phyloP scores from a whole-genome alignment of 2,113 vertebrate genomes.

The Furnarius figulus region DNA sequence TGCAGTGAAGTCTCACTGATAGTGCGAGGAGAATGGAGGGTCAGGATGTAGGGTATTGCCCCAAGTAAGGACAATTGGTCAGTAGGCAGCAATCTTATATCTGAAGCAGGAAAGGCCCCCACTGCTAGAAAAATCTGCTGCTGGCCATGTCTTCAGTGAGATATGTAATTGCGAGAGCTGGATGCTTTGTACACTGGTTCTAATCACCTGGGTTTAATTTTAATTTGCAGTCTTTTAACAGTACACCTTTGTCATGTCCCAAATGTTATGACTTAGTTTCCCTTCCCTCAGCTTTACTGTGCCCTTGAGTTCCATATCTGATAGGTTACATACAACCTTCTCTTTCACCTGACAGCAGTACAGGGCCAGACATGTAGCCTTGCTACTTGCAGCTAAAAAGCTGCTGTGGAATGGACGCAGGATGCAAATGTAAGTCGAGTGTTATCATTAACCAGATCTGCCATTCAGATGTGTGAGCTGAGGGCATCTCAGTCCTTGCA shows the following conservation, averaged over 20 bases:
- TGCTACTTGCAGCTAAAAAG: neutral
- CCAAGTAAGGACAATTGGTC: neutral
- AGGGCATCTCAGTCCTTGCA: neutral
- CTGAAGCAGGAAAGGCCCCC: neutral
- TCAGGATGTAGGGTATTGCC: neutral
- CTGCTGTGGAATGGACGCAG: neutral
- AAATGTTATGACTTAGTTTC: neutral
- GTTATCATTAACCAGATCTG: neutral
- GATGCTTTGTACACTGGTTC: neutral
- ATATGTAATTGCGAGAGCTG: neutral
- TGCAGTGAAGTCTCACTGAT: neutral
- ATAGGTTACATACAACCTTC: neutral
- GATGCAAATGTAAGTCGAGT: neutral
- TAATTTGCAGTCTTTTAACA: neutral
- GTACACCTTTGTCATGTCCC: neutral
- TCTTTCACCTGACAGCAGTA: neutral
- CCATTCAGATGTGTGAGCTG: neutral
- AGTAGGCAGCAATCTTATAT: constrained; percentile 28
- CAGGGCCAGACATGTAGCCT: accelerated
- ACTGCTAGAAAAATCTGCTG: neutral
- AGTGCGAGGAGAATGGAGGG: neutral
- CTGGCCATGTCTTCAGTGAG: neutral
- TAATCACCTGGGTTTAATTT: neutral
- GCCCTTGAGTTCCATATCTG: neutral
- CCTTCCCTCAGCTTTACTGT: neutral